Evolutionary conservation across 2,113 vertebrate genomes (phyloP).

Genomic region (Tonatia bakeri): DNA sequence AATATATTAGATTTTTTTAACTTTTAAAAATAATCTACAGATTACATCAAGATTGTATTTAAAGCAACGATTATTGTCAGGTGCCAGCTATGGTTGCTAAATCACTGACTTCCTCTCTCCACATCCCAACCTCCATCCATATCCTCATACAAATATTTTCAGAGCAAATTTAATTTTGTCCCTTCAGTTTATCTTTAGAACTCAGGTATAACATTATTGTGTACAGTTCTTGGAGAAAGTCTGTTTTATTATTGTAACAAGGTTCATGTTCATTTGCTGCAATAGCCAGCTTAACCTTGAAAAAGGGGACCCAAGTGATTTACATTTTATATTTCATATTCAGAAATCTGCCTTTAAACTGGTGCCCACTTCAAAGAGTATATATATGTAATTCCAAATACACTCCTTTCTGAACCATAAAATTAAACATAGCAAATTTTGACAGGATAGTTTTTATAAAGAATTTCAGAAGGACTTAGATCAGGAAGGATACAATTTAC

Average conservation of each 20-base stretch:
- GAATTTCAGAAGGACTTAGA: background rate
- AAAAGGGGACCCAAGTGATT: background rate
- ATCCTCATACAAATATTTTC: background rate
- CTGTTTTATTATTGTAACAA: background rate
- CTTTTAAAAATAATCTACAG: background rate
- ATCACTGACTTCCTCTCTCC: background rate
- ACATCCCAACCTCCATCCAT: background rate
- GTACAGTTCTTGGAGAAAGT: background rate
- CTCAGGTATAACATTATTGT: background rate
- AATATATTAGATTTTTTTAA: background rate
- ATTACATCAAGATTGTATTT: background rate
- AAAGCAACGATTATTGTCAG: too few relatives aligned
- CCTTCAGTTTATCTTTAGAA: background rate
- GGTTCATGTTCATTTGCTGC: background rate
- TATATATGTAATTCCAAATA: background rate
- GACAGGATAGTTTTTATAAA: background rate
- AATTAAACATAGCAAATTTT: background rate
- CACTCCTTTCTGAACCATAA: background rate
- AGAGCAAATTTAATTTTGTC: background rate
- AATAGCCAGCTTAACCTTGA: background rate
- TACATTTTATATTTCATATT: constrained; percentile 6
- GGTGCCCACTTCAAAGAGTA: background rate
- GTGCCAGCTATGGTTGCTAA: background rate
- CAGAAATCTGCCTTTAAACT: constrained; percentile 13
- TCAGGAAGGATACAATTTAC: background rate